Evolutionary conservation across 2,113 vertebrate genomes (phyloP).

Genomic region (Pluvianellus socialis): DNA sequence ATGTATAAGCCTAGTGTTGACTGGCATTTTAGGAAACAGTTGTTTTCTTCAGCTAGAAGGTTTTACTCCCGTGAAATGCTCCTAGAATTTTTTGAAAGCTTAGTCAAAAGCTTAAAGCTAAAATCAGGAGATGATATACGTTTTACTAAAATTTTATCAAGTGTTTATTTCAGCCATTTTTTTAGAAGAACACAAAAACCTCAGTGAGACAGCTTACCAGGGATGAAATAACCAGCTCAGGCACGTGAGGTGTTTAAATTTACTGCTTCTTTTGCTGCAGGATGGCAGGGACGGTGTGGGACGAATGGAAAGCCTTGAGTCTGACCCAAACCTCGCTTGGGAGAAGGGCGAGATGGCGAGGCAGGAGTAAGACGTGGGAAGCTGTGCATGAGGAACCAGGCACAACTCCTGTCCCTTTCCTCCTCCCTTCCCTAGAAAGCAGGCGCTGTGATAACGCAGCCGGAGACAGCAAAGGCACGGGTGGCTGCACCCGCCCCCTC

Average conservation of each 20-base stretch:
- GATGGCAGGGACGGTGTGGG: background rate
- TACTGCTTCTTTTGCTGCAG: background rate
- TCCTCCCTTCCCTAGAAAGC: background rate
- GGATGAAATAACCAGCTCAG: background rate
- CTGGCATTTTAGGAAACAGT: background rate
- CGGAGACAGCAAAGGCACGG: background rate
- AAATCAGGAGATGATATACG: accelerated
- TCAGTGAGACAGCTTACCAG: background rate
- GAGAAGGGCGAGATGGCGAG: accelerated
- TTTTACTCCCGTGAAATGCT: background rate
- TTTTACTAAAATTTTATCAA: background rate
- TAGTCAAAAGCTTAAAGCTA: background rate
- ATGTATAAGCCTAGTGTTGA: background rate
- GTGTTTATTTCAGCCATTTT: background rate
- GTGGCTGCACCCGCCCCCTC: background rate
- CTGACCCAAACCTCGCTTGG: accelerated
- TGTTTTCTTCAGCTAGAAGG: background rate
- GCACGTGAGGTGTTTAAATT: background rate
- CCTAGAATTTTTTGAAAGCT: background rate
- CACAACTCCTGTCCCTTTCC: background rate
- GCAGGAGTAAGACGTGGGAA: accelerated
- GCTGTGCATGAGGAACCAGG: background rate
- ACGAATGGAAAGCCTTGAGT: background rate
- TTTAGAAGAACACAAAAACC: background rate
- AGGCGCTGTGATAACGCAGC: background rate